Conservation (phyloP, 2,797 vertebrate genomes). For the Parauchenoglanis punctatus region DNA sequence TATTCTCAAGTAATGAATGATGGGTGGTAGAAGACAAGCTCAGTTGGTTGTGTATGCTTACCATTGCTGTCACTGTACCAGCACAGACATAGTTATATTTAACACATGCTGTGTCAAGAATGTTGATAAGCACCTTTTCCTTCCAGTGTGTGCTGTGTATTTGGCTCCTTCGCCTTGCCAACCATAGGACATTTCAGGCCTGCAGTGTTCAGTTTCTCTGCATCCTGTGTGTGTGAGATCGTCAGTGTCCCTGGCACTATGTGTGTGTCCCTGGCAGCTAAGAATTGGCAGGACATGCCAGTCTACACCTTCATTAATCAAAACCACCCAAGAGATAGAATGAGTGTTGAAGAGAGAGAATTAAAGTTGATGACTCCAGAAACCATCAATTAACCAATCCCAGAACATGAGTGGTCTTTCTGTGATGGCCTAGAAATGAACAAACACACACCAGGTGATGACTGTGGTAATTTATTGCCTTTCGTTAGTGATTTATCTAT, state of each 20-base stretch:
- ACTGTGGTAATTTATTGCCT: neutral
- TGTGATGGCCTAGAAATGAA: neutral
- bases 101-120: conserved; percentile 31
- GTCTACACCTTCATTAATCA: conserved; percentile 55
- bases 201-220: neutral
- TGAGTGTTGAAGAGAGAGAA: conserved; percentile 12
- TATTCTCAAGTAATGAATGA: neutral
- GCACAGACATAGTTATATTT: conserved; percentile 40
- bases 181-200: neutral
- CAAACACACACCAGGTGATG: neutral
- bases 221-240: conserved; percentile 39
- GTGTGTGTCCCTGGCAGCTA: conserved; percentile 38
- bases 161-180: neutral
- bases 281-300: conserved; percentile 40
- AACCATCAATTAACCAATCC: conserved; percentile 15
- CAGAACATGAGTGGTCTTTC: neutral
- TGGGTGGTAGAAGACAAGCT: neutral
- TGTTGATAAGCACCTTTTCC: conserved; percentile 22
- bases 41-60: neutral
- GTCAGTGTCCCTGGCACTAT: conserved; percentile 6
- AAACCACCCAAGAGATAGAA: conserved; percentile 25
- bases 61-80: conserved; percentile 24
- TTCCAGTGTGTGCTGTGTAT: neutral
- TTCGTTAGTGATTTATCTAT: neutral
- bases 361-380: conserved; percentile 16